Base-by-base conservation (phyloP, 92 coral and sea anemone species). In the Pocillopora grandis region DNA sequence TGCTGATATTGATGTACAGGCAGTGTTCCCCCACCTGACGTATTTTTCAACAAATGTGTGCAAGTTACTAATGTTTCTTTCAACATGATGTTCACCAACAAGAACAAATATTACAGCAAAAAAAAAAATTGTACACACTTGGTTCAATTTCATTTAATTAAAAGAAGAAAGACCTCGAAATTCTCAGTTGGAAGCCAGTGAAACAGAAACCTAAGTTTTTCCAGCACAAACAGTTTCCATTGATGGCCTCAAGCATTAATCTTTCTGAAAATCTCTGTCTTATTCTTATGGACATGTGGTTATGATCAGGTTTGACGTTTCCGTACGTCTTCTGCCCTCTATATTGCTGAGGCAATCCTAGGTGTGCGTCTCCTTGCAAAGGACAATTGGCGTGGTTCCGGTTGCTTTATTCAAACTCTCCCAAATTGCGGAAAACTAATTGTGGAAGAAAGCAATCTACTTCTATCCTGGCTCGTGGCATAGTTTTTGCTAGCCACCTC, bases 371-470 rank as follows among this genome's bases (percentile, higher is more conserved):
- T 7, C 61, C 55, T 19, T 58, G 76, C 76, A 49, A 72, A 70
- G 76, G 31, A 72, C 7, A 71, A 16, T 33, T 72, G 60, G 52
- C 76, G 76, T 19, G 21, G 20, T 72, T 72, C 76, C 76, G 76
- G 76, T 49, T 19, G 0, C 14, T 21, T 13, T 72, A 37, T 11
- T 71, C 75, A 42, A 42, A 16, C 75, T 71, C 72, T 17, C 18
- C 15, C 9, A 64, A 19, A 69, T 10, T 36, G 73, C 74, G 74
- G 74, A 70, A 70, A 14, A 23, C 21, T 2, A 69, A 35, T 0
- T 36, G 18, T 18, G 36, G 52, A 66, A 13, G 55, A 19, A 35
- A 10, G 14, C n/a, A n/a, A n/a, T n/a, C n/a, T n/a, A n/a, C n/a
- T n/a, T n/a, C n/a, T n/a, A n/a, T n/a, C n/a, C n/a, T n/a, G n/a